Conservation (phyloP, 37 sponge, comb jelly and placozoan species). For the Corticium candelabrum region DNA sequence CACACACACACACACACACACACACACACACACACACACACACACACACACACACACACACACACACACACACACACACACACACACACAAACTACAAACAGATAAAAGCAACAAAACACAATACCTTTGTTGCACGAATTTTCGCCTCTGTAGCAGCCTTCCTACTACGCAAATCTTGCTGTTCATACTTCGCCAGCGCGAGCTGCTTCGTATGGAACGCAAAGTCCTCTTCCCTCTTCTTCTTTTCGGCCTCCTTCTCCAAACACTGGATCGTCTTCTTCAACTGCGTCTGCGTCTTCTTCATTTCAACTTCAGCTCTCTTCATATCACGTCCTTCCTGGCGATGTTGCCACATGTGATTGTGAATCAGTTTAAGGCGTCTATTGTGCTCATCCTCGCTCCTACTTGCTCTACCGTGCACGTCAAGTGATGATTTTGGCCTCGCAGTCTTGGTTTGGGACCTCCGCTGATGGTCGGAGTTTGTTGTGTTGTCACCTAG, state of each 20-base stretch:
- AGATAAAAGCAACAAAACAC: no score
- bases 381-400: background rate
- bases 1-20: no score
- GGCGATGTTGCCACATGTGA: slow-evolving; percentile 80
- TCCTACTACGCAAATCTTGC: slow-evolving; percentile 36
- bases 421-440: background rate
- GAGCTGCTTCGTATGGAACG: slow-evolving; percentile 24
- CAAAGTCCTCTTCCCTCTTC: slow-evolving; percentile 17
- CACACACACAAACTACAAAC: no score
- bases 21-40: no score
- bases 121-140: no score
- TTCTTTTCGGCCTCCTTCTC: slow-evolving; percentile 36
- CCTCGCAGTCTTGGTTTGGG: background rate
- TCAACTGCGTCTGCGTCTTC: slow-evolving; percentile 41
- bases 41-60: no score
- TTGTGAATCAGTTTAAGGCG: slow-evolving; percentile 22
- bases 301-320: slow-evolving; percentile 46
- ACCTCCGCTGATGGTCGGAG: background rate
- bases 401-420: background rate
- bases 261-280: slow-evolving; percentile 29
- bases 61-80: background rate
- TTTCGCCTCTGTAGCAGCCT: slow-evolving; percentile 18
- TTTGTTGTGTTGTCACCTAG: background rate
- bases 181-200: slow-evolving; percentile 18
- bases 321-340: slow-evolving; percentile 61